A percentile compares a stretch with the other conserved stretches of the same genome.
Evolutionary conservation across 2,888 invertebrate genomes (phyloP).

Genomic region (Zelleria hepariella): DNA sequence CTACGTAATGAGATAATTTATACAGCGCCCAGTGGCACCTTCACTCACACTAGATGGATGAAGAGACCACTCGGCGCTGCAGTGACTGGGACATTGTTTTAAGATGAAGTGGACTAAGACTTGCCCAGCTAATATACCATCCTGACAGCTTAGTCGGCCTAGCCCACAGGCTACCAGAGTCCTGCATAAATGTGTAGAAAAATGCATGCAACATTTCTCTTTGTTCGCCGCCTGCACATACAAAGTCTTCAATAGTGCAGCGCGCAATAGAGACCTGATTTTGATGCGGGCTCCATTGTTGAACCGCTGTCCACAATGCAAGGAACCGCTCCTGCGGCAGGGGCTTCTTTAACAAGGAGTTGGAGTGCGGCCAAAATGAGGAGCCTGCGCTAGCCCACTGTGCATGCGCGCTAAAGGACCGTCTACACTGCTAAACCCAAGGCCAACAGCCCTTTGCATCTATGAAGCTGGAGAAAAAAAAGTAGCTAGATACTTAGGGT

Average conservation of each 20-base stretch:
- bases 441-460: too few species aligned
- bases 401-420: background rate
- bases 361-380: slow-evolving; percentile 59
- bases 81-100: too few species aligned
- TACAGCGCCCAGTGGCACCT: too few species aligned
- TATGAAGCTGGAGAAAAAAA: too few species aligned
- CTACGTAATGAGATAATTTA: too few species aligned
- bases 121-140: too few species aligned
- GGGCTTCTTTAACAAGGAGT: slow-evolving; percentile 63
- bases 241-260: background rate
- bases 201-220: background rate
- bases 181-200: background rate
- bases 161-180: background rate
- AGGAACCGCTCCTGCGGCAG: slow-evolving; percentile 49
- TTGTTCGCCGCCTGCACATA: background rate
- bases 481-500: too few species aligned
- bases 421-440: too few species aligned
- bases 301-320: slow-evolving; percentile 36
- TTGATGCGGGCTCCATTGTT: slow-evolving; percentile 1
- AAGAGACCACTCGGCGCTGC: too few species aligned
- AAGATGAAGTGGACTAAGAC: too few species aligned
- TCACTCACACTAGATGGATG: too few species aligned
- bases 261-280: background rate
- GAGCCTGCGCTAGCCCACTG: slow-evolving; percentile 18
- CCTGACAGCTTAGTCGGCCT: too few species aligned